Conservation (phyloP, 2,113 vertebrate genomes). For the Tauraco erythrolophus region DNA sequence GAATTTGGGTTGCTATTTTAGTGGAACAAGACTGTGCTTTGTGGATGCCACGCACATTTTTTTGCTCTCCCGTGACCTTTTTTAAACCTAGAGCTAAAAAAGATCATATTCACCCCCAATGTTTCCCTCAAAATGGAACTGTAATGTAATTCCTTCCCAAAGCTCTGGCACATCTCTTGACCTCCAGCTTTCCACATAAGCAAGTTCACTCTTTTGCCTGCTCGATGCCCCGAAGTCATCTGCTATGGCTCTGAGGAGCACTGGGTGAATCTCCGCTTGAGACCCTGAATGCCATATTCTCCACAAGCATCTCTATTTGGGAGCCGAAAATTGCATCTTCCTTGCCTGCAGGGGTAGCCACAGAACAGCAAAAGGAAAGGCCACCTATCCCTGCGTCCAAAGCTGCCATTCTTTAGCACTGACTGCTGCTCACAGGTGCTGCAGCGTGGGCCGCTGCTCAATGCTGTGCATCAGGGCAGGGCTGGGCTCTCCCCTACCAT, state of each 20-base stretch:
- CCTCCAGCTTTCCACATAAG: not conserved
- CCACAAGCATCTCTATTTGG: not conserved
- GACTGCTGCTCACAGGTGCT: not conserved
- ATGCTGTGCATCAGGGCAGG: rapidly evolving
- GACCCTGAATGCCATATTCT: not conserved
- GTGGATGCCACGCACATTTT: not conserved
- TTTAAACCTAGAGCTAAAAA: not conserved
- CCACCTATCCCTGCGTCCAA: not conserved
- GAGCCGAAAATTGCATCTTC: not conserved
- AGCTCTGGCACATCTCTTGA: not conserved
- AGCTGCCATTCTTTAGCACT: not conserved
- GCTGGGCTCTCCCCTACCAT: not conserved
- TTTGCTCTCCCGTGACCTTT: not conserved
- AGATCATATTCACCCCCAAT: rapidly evolving
- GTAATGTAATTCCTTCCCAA: not conserved
- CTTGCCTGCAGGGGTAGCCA: conserved; percentile 46
- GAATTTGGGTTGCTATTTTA: not conserved
- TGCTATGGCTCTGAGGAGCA: not conserved
- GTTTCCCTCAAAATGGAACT: not conserved
- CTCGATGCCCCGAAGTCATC: not conserved
- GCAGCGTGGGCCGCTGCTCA: not conserved
- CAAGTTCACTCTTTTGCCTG: not conserved
- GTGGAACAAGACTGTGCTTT: not conserved
- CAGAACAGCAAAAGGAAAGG: conserved; percentile 5
- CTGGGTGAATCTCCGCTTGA: not conserved